These are phyloP conservation scores for Idaea aversata DNA, from an alignment of 2,888 invertebrate species.

Conservation along the genomic window DNA sequence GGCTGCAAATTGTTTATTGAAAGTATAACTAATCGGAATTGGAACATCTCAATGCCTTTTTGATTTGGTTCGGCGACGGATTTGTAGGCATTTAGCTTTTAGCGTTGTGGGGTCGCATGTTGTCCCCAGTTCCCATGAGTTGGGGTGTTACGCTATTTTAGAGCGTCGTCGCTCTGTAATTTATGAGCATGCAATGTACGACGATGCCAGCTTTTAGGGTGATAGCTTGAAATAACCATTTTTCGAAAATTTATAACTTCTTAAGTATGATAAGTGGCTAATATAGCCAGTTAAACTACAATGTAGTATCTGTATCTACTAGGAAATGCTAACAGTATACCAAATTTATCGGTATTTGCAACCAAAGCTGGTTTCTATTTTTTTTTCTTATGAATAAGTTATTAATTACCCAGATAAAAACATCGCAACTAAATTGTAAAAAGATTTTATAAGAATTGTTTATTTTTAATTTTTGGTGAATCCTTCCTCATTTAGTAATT, in stretches of 20 bases:
- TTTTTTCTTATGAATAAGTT: too few species aligned
- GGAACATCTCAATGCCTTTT: slow-evolving; percentile 69
- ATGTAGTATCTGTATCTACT: too few species aligned
- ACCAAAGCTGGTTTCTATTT: too few species aligned
- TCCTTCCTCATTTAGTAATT: too few species aligned
- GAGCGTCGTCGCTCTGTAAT: slow-evolving; percentile 71
- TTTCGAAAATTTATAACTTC: slow-evolving; percentile 57
- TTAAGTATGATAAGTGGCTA: slow-evolving; percentile 29
- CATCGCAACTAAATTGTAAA: too few species aligned
- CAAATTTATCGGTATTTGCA: too few species aligned
- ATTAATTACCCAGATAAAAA: too few species aligned
- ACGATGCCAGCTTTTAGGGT: slow-evolving; percentile 61
- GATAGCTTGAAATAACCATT: slow-evolving; percentile 65
- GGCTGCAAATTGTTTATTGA: slow-evolving; percentile 70
- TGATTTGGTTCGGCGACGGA: slow-evolving; percentile 65
- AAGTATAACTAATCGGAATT: slow-evolving; percentile 66
- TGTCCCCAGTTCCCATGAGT: slow-evolving; percentile 69
- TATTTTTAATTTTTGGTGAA: too few species aligned
- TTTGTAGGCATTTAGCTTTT: slow-evolving; percentile 64
- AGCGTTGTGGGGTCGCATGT: slow-evolving; percentile 49
- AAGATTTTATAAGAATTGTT: too few species aligned
- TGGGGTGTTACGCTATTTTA: slow-evolving; percentile 79
- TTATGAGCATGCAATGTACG: slow-evolving; percentile 69
- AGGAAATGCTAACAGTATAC: too few species aligned
- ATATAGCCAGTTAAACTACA: slow-evolving; percentile 22